Evolutionary conservation across 2,888 invertebrate species (phyloP).

Genomic region (Perizoma affinitatum): DNA sequence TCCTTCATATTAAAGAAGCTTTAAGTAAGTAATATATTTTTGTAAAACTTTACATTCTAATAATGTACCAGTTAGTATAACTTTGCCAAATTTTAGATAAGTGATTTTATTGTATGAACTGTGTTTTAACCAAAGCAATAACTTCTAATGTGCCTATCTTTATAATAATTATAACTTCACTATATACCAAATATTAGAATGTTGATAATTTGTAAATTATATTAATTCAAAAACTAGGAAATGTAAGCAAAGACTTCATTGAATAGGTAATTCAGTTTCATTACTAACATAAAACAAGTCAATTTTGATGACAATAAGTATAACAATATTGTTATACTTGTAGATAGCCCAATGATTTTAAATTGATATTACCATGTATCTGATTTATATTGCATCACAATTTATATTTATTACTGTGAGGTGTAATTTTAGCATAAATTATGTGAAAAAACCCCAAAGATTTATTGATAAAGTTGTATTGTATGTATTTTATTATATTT

Average conservation of each 20-base stretch:
- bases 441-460: slow-evolving; percentile 22
- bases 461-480: slow-evolving; percentile 23
- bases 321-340: slow-evolving; percentile 11
- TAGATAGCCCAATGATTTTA: slow-evolving; percentile 17
- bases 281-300: slow-evolving; percentile 17
- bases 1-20: slow-evolving; percentile 63
- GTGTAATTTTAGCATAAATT: slow-evolving; percentile 1
- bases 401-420: neutral
- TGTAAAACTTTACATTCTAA: slow-evolving; percentile 65
- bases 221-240: slow-evolving; percentile 14
- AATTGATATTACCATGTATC: slow-evolving; percentile 4
- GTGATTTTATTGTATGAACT: slow-evolving; percentile 72
- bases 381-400: slow-evolving; percentile 20
- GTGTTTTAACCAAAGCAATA: slow-evolving; percentile 83
- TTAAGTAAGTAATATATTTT: slow-evolving; percentile 72
- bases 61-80: slow-evolving; percentile 62
- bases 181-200: slow-evolving; percentile 68
- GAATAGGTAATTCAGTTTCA: slow-evolving; percentile 11
- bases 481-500: slow-evolving; percentile 40
- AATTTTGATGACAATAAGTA: slow-evolving; percentile 5
- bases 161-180: slow-evolving; percentile 59
- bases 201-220: slow-evolving; percentile 50
- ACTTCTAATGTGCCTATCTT: slow-evolving; percentile 77
- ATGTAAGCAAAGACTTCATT: slow-evolving; percentile 14
- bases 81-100: slow-evolving; percentile 80